Evolutionary conservation across 2,113 vertebrate species (phyloP), one percentile per base, ranked within the genome.

Genomic region (Campylomormyrus numenius): DNA sequence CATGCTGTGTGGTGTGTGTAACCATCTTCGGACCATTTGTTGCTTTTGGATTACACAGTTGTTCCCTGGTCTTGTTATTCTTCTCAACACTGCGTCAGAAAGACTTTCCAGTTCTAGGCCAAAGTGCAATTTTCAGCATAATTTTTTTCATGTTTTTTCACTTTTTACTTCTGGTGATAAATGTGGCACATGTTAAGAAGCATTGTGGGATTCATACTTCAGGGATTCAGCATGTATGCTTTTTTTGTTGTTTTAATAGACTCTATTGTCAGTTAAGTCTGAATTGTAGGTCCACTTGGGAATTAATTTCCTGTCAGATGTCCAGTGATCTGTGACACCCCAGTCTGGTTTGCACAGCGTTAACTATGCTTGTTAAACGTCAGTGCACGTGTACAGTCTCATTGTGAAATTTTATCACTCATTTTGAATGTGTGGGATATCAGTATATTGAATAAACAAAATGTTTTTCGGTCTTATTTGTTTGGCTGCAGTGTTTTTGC

Each of bases 371-470:
- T 85, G 17, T 84, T 56, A 31, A 62, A 45, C 50, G 39, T 85
- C 53, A 50, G 50, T 85, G 89, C 80, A 62, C 49, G 89, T 85
- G 80, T 89, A 89, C 39, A 89, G 77, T 89, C 89, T 89, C 66
- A 89, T 39, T 85, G 80, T 89, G 52, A 50, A 89, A 89, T 85
- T 48, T 42, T n/a, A 62, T 89, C 52, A 85, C 50, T 53, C 39
- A 24, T 84, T 89, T 84, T 85, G 77, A 89, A 89, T 89, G 52
- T 85, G 50, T 80, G 31, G 52, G 39, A 48, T 85, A 85, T 89
- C 89, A 89, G 53, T 85, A 89, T 85, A 84, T 89, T 84, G 50
- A 89, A 89, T 89, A 89, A 89, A 89, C 77, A 31, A 52, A 80
- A 84, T 84, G 49, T 83, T 89, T 89, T 70, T 89, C 24, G 31